Percentiles rank a stretch among this genome's conserved stretches.
Evolutionary conservation across 2,797 vertebrate genomes (phyloP).

Genomic region (Onychomys leucogaster): DNA sequence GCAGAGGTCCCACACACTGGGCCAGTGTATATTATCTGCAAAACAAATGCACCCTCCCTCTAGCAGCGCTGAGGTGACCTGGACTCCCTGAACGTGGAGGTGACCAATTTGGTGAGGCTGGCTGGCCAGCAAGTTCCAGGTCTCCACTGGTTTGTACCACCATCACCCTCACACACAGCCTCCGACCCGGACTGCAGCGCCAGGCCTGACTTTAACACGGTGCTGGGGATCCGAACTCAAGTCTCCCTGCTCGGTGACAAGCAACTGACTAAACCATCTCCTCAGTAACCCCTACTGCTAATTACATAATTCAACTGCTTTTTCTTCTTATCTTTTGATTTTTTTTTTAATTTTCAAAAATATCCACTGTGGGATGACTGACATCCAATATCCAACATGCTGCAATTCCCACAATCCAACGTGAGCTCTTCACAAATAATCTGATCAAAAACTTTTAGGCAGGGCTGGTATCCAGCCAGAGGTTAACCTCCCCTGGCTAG

Average conservation of each 20-base stretch:
- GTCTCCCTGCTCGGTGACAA: background rate
- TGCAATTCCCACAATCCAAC: background rate
- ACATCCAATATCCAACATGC: background rate
- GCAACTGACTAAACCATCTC: background rate
- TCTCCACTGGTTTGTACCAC: background rate
- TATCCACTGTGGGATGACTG: background rate
- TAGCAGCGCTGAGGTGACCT: background rate
- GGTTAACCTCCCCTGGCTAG: background rate
- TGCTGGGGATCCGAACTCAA: background rate
- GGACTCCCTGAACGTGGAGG: background rate
- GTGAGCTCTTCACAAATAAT: conserved; percentile 10
- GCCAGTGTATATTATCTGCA: background rate
- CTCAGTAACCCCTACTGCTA: background rate
- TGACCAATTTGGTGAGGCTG: background rate
- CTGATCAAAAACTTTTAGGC: background rate
- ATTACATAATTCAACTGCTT: background rate
- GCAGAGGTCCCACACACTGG: background rate
- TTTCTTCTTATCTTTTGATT: background rate
- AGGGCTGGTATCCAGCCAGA: background rate
- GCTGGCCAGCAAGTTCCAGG: background rate
- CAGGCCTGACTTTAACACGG: background rate
- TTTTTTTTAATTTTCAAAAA: conserved; percentile 27
- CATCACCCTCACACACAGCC: background rate
- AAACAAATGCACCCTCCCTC: background rate
- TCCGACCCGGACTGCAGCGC: too few relatives aligned